Percentiles rank a stretch among this genome's conserved stretches.
phyloP scores from a whole-genome alignment of 1,140 invertebrate species.

The Aphidius gifuensis region DNA sequence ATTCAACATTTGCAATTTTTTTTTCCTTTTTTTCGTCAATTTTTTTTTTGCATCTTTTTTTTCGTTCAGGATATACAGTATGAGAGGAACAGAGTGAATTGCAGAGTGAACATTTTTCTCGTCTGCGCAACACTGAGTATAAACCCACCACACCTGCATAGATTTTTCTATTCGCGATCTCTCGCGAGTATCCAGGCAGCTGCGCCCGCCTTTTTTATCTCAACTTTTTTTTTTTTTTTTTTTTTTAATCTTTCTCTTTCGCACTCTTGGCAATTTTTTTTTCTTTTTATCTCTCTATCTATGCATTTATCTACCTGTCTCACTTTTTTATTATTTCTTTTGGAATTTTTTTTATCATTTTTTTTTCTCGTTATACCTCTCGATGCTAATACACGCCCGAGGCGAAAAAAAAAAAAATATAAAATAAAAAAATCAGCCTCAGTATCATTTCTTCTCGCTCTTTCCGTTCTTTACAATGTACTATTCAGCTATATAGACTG shows the following conservation, averaged over 20 bases:
- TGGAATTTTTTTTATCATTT: background rate
- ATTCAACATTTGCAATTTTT: background rate
- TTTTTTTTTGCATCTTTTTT: constrained; percentile 1
- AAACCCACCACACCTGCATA: constrained; percentile 31
- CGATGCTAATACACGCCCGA: constrained; percentile 16
- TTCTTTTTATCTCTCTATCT: background rate
- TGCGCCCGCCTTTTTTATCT: constrained; percentile 15
- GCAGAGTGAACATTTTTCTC: background rate
- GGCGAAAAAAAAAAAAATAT: background rate
- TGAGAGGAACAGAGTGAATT: too few relatives aligned
- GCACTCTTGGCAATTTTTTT: background rate
- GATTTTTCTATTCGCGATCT: constrained; percentile 32
- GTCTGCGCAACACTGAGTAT: constrained; percentile 1
- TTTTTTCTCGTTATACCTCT: constrained; percentile 2
- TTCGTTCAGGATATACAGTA: background rate
- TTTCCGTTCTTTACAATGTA: constrained; percentile 21
- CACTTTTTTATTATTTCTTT: constrained; percentile 5
- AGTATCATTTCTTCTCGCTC: constrained; percentile 4
- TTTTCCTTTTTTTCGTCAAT: constrained; percentile 9
- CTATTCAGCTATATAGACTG: constrained; percentile 18
- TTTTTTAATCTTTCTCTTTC: constrained; percentile 7
- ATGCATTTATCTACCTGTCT: background rate
- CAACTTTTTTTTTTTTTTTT: constrained; percentile 11
- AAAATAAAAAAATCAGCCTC: too few relatives aligned
- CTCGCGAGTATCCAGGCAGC: constrained; percentile 25